phyloP scores from a whole-genome alignment of 2,888 invertebrate genomes.

The Mythimna impura region DNA sequence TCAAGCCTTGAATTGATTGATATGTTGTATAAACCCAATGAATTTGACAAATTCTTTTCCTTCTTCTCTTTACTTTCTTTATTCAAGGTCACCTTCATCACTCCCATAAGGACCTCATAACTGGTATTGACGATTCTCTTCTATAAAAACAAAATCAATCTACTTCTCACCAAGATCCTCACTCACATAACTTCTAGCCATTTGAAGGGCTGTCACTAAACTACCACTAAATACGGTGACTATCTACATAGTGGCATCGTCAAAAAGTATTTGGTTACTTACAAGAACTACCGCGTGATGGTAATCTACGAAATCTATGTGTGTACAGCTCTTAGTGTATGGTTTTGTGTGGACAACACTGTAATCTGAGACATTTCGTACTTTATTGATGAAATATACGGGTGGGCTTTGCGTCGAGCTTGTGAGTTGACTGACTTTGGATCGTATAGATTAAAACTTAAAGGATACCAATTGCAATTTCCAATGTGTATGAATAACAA shows the following conservation, averaged over 20 bases:
- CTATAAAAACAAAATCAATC: conserved; percentile 6
- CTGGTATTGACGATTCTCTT: background rate
- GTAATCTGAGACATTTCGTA: conserved; percentile 81
- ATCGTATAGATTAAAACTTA: background rate
- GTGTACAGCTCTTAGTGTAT: conserved; percentile 64
- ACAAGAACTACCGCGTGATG: conserved; percentile 77
- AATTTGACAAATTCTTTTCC: background rate
- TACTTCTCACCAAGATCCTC: conserved; percentile 18
- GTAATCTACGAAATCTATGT: conserved; percentile 73
- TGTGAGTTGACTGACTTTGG: background rate
- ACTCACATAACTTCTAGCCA: conserved; percentile 26
- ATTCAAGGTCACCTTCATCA: no score
- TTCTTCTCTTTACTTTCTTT: background rate
- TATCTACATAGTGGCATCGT: conserved; percentile 64
- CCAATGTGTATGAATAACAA: no score
- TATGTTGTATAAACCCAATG: background rate
- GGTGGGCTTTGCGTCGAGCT: conserved; percentile 19
- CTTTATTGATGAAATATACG: conserved; percentile 60
- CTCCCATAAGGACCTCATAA: background rate
- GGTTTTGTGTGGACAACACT: conserved; percentile 80
- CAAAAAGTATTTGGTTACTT: conserved; percentile 76
- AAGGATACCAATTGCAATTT: no score
- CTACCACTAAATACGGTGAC: conserved; percentile 56
- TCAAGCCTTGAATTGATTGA: no score
- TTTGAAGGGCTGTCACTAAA: conserved; percentile 61